Evolutionary conservation across 2,113 vertebrate species (phyloP).

Genomic region (Trichechus manatus): DNA sequence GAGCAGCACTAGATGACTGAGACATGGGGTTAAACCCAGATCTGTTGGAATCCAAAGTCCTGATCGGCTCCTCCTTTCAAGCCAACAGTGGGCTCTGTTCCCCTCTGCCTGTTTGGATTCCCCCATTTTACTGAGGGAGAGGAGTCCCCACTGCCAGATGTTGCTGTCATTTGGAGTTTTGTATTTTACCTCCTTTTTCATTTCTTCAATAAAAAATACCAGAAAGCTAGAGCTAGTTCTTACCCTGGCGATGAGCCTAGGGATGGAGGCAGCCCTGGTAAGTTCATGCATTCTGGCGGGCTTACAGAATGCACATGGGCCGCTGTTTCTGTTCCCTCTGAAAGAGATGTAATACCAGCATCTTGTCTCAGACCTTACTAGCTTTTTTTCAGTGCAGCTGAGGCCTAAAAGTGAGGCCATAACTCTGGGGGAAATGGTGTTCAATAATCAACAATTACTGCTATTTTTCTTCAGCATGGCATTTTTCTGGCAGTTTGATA

Average conservation of each 20-base stretch:
- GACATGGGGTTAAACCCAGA: not conserved
- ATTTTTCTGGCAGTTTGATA: not conserved
- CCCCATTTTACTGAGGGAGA: not conserved
- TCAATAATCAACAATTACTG: not conserved
- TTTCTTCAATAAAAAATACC: not conserved
- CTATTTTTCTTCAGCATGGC: not conserved
- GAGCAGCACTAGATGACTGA: no score
- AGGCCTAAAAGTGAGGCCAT: not conserved
- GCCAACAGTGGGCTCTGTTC: not conserved
- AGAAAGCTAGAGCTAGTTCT: not conserved
- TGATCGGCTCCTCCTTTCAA: not conserved
- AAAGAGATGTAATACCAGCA: no score
- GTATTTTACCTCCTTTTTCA: not conserved
- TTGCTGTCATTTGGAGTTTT: not conserved
- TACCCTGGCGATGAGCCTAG: not conserved
- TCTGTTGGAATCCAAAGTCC: not conserved
- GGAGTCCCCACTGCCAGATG: not conserved
- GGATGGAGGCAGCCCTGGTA: not conserved
- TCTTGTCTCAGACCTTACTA: not conserved
- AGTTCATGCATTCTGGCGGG: not conserved
- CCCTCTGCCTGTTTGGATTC: not conserved
- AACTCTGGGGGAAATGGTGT: not conserved
- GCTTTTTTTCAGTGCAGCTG: not conserved
- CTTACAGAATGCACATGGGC: rapidly evolving
- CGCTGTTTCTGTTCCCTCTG: not conserved